Evolutionary conservation across 2,797 vertebrate genomes (phyloP).

Genomic region (Crypturellus tataupa): DNA sequence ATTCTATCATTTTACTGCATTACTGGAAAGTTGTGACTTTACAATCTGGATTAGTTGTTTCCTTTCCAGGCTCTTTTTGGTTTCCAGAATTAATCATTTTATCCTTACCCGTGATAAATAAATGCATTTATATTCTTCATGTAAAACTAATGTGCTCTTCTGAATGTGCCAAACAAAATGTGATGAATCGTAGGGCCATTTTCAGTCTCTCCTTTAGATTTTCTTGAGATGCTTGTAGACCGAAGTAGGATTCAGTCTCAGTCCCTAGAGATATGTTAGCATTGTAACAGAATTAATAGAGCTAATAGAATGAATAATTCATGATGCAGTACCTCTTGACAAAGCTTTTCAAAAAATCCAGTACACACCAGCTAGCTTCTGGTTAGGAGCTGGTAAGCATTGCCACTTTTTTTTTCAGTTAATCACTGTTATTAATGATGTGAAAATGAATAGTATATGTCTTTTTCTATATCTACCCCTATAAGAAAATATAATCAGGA

Average conservation of each 20-base stretch:
- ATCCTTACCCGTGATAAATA: constrained; percentile 41
- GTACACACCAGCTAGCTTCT: neutral
- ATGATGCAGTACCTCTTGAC: constrained; percentile 3
- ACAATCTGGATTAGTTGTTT: neutral
- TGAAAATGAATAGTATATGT: neutral
- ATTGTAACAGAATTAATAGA: constrained; percentile 58
- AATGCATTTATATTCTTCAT: constrained; percentile 59
- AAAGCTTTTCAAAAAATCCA: constrained; percentile 37
- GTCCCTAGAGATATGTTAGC: neutral
- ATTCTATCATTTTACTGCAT: neutral
- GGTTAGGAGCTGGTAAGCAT: neutral
- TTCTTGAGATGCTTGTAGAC: constrained; percentile 44
- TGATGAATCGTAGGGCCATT: constrained; percentile 6
- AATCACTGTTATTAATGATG: neutral
- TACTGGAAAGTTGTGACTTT: constrained; percentile 14
- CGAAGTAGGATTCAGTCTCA: constrained; percentile 36
- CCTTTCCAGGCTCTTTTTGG: neutral
- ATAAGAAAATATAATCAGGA: neutral
- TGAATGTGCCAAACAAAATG: constrained; percentile 39
- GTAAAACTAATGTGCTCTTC: constrained; percentile 41
- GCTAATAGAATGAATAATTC: constrained; percentile 51
- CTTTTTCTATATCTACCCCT: neutral
- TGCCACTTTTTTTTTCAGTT: neutral
- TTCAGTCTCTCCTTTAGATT: constrained; percentile 52
- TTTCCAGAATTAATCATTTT: constrained; percentile 55